Percentiles rank a stretch among this genome's conserved stretches.
Evolutionary conservation across 2,113 vertebrate genomes (phyloP).

Genomic region (Labeo rohita): DNA sequence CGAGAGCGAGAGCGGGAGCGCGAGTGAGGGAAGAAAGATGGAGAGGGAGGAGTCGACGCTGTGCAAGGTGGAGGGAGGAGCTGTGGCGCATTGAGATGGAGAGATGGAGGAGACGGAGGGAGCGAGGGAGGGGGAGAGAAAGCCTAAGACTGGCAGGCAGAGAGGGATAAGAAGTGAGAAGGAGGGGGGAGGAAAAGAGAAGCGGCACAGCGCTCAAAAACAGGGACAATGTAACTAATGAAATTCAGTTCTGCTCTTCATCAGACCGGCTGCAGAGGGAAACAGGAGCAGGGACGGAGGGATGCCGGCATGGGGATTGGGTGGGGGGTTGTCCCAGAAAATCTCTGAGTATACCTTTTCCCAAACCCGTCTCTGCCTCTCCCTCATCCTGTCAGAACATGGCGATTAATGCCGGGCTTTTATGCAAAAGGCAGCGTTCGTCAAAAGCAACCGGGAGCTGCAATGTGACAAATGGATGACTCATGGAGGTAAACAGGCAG

Average conservation of each 20-base stretch:
- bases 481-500: constrained; percentile 59
- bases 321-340: constrained; percentile 20
- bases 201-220: constrained; percentile 54
- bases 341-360: constrained; percentile 22
- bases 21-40: constrained; percentile 56
- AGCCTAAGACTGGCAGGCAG: constrained; percentile 56
- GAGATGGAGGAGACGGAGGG: constrained; percentile 65
- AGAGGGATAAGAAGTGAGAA: constrained; percentile 25
- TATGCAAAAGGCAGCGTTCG: constrained; percentile 53
- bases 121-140: constrained; percentile 52
- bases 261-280: constrained; percentile 43
- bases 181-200: constrained; percentile 25
- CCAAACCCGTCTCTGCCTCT: constrained; percentile 31
- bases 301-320: constrained; percentile 7
- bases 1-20: constrained; percentile 69
- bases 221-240: constrained; percentile 56
- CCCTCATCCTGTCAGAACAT: constrained; percentile 45
- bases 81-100: constrained; percentile 57
- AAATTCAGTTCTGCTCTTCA: constrained; percentile 52
- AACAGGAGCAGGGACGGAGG: constrained; percentile 24
- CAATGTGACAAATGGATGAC: constrained; percentile 58
- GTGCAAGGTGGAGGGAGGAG: constrained; percentile 63
- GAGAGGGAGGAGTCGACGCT: constrained; percentile 58
- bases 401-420: constrained; percentile 51
- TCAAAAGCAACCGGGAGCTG: constrained; percentile 49